These are phyloP conservation scores for Pachycephala philippinensis DNA, from an alignment of 2,113 vertebrate genomes.

Conservation along the genomic window DNA sequence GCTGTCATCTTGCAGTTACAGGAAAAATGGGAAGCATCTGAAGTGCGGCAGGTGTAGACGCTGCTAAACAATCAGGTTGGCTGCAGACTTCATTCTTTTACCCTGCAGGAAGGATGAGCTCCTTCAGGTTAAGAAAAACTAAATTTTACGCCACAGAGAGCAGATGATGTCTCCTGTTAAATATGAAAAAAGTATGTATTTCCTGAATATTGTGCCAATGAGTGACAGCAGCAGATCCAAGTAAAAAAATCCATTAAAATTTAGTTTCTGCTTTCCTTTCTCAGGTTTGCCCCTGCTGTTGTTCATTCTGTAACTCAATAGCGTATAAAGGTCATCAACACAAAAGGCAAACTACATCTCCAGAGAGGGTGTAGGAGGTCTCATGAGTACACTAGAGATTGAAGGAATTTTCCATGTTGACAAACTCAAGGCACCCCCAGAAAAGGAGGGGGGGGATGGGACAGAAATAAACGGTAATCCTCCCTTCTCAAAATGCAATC, in stretches of 20 bases:
- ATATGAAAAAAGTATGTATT: neutral
- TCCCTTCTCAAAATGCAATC: neutral
- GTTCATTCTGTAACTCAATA: neutral
- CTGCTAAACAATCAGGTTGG: neutral
- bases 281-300: neutral
- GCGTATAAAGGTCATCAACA: neutral
- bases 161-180: neutral
- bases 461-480: neutral
- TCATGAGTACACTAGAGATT: neutral
- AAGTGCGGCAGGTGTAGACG: neutral
- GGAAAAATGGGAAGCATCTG: neutral
- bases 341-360: neutral
- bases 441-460: neutral
- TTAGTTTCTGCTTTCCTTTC: neutral
- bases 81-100: neutral
- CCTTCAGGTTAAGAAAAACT: neutral
- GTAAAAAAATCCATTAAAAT: neutral
- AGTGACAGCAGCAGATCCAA: neutral
- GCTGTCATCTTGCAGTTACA: neutral
- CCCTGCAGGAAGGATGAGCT: neutral
- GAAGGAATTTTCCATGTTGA: neutral
- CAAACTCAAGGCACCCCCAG: neutral
- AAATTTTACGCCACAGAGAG: neutral
- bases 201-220: neutral
- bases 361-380: neutral